Percentiles rank a stretch among this genome's conserved stretches.
Evolutionary conservation across 2,113 vertebrate genomes (phyloP).

Genomic region (Urocynchramus pylzowi): DNA sequence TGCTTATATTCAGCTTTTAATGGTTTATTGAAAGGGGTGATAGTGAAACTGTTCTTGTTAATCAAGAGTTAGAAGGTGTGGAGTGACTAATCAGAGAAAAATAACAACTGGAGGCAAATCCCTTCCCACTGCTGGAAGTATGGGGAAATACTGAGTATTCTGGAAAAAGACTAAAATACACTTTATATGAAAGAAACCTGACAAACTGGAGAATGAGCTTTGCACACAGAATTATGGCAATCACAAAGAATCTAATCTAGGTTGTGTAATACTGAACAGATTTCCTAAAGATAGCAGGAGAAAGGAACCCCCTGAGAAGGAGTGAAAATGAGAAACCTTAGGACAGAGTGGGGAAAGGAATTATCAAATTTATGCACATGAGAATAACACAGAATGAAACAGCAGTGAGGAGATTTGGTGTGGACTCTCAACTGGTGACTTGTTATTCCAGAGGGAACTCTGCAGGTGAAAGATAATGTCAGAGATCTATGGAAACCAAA

Average conservation of each 20-base stretch:
- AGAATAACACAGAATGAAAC: not conserved
- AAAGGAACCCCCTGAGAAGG: not conserved
- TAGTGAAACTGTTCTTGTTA: not conserved
- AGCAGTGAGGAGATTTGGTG: not conserved
- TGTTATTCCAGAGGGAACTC: not conserved
- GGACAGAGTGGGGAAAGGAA: not conserved
- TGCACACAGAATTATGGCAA: not conserved
- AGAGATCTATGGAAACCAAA: not conserved
- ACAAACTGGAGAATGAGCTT: not conserved
- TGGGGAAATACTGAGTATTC: not conserved
- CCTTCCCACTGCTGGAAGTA: not conserved
- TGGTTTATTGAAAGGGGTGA: not conserved
- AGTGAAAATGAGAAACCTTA: not conserved
- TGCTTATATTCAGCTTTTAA: not conserved
- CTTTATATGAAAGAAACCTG: not conserved
- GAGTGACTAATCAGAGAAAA: not conserved
- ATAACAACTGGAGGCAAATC: not conserved
- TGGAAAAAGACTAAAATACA: not conserved
- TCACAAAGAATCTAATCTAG: no score
- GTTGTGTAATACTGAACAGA: not conserved
- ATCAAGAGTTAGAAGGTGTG: not conserved
- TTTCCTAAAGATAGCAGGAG: not conserved
- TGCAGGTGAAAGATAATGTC: not conserved
- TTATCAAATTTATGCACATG: not conserved
- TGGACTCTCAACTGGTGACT: not conserved